Percentiles rank a stretch among this genome's conserved stretches.
Conservation (phyloP, 2,888 invertebrate species). For the Xylophagus ater region DNA sequence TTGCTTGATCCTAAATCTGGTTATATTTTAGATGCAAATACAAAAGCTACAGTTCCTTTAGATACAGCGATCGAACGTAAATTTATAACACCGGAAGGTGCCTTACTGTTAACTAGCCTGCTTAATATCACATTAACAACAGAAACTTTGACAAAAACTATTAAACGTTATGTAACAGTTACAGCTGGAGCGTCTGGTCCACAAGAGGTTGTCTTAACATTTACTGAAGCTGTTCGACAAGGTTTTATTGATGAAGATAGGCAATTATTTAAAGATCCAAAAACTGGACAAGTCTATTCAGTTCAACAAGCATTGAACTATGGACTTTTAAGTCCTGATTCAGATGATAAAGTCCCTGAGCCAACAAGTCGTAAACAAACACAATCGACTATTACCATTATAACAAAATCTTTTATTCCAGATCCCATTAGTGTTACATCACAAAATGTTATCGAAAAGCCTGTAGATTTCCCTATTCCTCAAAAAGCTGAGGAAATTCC, state of each 20-base stretch:
- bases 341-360: conserved; percentile 42
- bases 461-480: conserved; percentile 34
- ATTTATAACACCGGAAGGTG: conserved; percentile 78
- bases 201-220: conserved; percentile 52
- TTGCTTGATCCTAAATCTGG: conserved; percentile 82
- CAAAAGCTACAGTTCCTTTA: conserved; percentile 61
- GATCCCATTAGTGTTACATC: conserved; percentile 28
- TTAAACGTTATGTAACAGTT: conserved; percentile 70
- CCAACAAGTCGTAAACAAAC: conserved; percentile 38
- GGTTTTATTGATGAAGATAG: conserved; percentile 71
- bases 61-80: conserved; percentile 78
- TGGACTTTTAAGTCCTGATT: conserved; percentile 55
- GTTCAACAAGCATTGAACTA: conserved; percentile 68
- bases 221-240: conserved; percentile 63
- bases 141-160: conserved; percentile 74
- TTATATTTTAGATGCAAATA: conserved; percentile 64
- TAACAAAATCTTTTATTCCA: conserved; percentile 43
- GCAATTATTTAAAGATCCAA: conserved; percentile 66
- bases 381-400: conserved; percentile 47
- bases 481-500: conserved; percentile 14
- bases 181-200: conserved; percentile 48
- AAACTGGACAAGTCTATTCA: conserved; percentile 57
- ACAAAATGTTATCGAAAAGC: conserved; percentile 30
- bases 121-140: conserved; percentile 80
- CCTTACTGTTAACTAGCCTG: conserved; percentile 71